Percentiles rank a stretch among this genome's conserved stretches.
These are phyloP conservation scores for Callithrix jacchus DNA, from an alignment of 2,113 vertebrate genomes.

Conservation along the genomic window DNA sequence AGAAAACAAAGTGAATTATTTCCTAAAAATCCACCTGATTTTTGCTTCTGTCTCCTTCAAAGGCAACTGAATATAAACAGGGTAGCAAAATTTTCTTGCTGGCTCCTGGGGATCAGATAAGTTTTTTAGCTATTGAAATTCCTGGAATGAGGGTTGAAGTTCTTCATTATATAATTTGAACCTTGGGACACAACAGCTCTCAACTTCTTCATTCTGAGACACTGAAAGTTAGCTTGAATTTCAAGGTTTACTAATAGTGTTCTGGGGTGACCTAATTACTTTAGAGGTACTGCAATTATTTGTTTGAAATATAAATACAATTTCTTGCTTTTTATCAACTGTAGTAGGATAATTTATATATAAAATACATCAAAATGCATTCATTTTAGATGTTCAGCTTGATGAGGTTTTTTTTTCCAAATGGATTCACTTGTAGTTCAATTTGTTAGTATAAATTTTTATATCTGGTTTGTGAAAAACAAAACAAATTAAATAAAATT, in stretches of 20 bases:
- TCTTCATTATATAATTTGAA: neutral
- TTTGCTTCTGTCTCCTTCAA: neutral
- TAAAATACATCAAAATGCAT: neutral
- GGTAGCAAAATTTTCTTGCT: neutral
- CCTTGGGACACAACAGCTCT: neutral
- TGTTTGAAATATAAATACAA: neutral
- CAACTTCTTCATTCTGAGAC: neutral
- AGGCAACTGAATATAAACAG: neutral
- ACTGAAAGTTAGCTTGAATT: neutral
- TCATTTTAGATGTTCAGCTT: neutral
- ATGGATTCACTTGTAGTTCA: neutral
- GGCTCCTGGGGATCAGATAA: neutral
- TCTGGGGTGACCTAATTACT: neutral
- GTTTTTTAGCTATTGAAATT: neutral
- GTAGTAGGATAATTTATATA: neutral
- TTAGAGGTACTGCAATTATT: neutral
- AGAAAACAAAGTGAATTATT: neutral
- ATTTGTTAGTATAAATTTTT: neutral
- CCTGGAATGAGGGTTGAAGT: neutral
- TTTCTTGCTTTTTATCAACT: neutral
- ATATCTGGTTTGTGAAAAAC: neutral
- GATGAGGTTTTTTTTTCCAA: neutral
- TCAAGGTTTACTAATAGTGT: neutral
- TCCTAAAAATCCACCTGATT: neutral
- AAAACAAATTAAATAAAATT: neutral